Base-by-base conservation (phyloP, 2,888 invertebrate genomes). In the Lasioglossum oenotherae region DNA sequence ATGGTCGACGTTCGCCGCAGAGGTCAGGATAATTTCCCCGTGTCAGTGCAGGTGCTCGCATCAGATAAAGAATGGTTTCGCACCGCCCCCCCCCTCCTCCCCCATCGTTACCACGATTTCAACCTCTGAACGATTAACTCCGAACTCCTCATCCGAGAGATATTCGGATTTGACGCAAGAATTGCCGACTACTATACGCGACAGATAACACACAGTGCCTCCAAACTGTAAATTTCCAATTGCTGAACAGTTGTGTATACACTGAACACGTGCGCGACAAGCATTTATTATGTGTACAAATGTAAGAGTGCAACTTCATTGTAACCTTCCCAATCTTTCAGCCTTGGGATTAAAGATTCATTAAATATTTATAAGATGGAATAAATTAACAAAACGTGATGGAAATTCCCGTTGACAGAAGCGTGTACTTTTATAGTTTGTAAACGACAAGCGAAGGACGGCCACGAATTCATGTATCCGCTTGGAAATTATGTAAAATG, bases 11-110 rank as follows among this genome's bases (percentile, higher is more conserved):
- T 86, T 89, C 86, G 87, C 85, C 87, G 46, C 78, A 49, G 90
- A 92, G 94, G 93, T 94, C 93, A 93, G 82, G 91, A 93, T 93
- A 94, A 94, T 94, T 93, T 93, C 88, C 92, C 89, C 86, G 91
- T 92, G 92, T 92, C 92, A 88, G 92, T 92, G 89, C 90, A 89
- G 90, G 91, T 92, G 91, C 89, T 89, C 88, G 79, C 88, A 89
- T 91, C 91, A 89, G 91, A 92, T 92, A 91, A 91, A 76, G 87
- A 73, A 73, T 80, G 78, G 76, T 81, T 88, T 87, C 82, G 79
- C 85, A 78, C 82, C 78, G 83, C 77, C 76, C 69, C 46, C 46
- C 19, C 49, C 0, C 19, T 19, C 16, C 49, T 1, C 5, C 6
- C 80, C 67, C 71, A 57, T 80, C 76, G 80, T 78, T 80, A 75